Evolutionary conservation across 2,113 vertebrate species (phyloP).

Genomic region (Mesocricetus auratus): DNA sequence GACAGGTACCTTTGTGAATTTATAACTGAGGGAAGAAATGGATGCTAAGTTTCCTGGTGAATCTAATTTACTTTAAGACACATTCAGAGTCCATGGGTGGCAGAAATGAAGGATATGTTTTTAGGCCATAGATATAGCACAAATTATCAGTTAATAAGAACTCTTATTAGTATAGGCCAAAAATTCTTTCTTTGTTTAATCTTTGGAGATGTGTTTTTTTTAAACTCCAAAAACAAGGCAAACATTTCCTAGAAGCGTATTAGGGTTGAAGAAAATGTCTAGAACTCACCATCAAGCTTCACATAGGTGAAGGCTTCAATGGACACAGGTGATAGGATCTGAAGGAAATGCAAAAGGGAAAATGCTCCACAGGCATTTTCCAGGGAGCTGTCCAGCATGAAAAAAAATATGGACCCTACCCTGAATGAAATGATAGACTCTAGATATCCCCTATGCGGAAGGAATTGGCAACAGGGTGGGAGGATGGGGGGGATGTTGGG

Average conservation of each 20-base stretch:
- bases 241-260: not conserved
- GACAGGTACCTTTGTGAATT: slow-evolving; percentile 68
- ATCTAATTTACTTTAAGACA: slow-evolving; percentile 54
- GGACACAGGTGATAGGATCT: too few species aligned
- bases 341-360: not conserved
- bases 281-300: not conserved
- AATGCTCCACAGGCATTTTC: not conserved
- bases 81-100: not conserved
- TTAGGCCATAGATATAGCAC: not conserved
- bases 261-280: not conserved
- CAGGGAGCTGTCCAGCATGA: not conserved
- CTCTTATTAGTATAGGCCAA: not conserved
- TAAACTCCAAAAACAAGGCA: not conserved
- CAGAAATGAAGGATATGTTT: not conserved
- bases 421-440: too few species aligned
- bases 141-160: slow-evolving; percentile 12
- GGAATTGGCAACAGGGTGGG: too few species aligned
- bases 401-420: too few species aligned
- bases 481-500: too few species aligned
- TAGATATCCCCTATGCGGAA: too few species aligned
- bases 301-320: not conserved
- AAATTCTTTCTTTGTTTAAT: not conserved
- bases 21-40: slow-evolving; percentile 62
- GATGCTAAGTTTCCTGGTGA: slow-evolving; percentile 65
- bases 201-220: slow-evolving; percentile 14